Conservation (phyloP, 1,140 invertebrate genomes). For the Stenopsyche tienmushanensis region DNA sequence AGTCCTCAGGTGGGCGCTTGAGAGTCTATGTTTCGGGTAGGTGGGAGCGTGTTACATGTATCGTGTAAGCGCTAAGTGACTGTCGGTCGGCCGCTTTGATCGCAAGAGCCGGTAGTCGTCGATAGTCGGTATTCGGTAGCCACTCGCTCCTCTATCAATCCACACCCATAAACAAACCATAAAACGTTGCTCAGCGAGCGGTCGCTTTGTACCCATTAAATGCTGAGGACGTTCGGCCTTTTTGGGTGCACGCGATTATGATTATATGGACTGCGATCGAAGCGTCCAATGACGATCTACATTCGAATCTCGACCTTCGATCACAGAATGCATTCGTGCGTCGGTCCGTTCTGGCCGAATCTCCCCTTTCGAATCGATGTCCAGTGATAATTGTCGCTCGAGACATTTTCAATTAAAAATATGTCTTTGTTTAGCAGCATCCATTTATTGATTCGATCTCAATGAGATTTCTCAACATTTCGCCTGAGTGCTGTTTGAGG, state of each 20-base stretch:
- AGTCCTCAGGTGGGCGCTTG: no score
- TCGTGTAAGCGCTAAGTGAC: conserved; percentile 24
- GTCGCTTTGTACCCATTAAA: background rate
- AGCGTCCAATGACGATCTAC: no score
- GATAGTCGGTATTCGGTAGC: no score
- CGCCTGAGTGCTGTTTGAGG: conserved; percentile 14
- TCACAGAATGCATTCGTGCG: no score
- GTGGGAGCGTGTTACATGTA: conserved; percentile 22
- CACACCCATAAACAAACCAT: conserved; percentile 27
- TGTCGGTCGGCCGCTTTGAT: conserved; percentile 15
- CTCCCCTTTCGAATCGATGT: background rate
- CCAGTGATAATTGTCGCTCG: conserved; percentile 22
- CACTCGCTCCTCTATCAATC: background rate
- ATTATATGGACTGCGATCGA: no score
- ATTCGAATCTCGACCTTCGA: no score
- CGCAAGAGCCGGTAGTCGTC: conserved; percentile 17
- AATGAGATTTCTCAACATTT: conserved; percentile 16
- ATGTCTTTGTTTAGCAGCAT: conserved; percentile 12
- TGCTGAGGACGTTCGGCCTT: no score
- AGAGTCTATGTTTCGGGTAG: conserved; percentile 1
- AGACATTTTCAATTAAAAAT: conserved; percentile 22
- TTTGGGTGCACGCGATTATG: no score
- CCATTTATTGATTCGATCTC: conserved; percentile 17
- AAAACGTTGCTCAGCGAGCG: conserved; percentile 5
- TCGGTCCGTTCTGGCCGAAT: background rate